These are phyloP conservation scores for Ornithoptera priamus DNA, from an alignment of 2,888 invertebrate genomes.

Conservation along the genomic window DNA sequence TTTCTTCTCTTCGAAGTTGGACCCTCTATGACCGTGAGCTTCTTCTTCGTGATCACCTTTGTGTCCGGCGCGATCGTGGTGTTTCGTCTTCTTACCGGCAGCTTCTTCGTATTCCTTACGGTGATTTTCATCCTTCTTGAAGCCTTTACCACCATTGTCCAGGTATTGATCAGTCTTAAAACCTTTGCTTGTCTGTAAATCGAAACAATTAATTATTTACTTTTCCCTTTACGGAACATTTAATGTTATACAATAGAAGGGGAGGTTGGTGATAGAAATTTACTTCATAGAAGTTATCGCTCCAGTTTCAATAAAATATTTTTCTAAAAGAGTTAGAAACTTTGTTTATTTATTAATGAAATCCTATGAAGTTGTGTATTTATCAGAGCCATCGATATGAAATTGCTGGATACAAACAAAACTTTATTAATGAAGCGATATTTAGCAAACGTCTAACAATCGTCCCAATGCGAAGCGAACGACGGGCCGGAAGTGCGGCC, in stretches of 20 bases:
- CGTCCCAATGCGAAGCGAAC: too few species aligned
- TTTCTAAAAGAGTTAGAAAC: too few species aligned
- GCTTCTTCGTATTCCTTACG: slow-evolving; percentile 82
- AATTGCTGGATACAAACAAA: too few species aligned
- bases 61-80: slow-evolving; percentile 83
- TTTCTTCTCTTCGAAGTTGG: slow-evolving; percentile 86
- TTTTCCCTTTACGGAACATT: not conserved
- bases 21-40: slow-evolving; percentile 83
- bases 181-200: slow-evolving; percentile 72
- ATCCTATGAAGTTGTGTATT: too few species aligned
- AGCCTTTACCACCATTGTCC: slow-evolving; percentile 80
- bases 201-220: not conserved
- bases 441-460: too few species aligned
- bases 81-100: slow-evolving; percentile 81
- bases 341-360: too few species aligned
- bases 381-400: too few species aligned
- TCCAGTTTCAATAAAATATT: too few species aligned
- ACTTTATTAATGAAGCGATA: too few species aligned
- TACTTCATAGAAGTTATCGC: too few species aligned
- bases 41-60: slow-evolving; percentile 84
- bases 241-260: not conserved
- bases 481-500: too few species aligned
- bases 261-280: not conserved
- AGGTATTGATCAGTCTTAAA: slow-evolving; percentile 80
- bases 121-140: slow-evolving; percentile 80